Evolutionary conservation across 2,797 vertebrate genomes (phyloP).

Genomic region (Gallinago stenura): DNA sequence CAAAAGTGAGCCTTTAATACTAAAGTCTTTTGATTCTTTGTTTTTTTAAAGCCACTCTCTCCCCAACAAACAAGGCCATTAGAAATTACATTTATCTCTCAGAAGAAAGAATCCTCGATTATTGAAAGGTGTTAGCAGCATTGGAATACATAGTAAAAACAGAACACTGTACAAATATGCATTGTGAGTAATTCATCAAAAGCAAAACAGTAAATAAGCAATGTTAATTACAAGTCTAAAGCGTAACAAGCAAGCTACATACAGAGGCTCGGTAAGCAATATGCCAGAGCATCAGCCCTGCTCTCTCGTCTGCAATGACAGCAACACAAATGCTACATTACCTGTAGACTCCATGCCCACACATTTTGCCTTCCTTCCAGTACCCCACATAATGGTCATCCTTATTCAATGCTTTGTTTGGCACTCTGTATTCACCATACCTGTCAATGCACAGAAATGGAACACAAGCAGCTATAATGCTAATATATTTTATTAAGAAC

Average conservation of each 20-base stretch:
- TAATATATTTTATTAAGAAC: background rate
- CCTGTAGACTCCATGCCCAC: conserved; percentile 93
- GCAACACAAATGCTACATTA: conserved; percentile 48
- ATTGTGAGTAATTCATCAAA: background rate
- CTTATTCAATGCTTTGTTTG: conserved; percentile 88
- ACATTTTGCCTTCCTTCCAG: conserved; percentile 97
- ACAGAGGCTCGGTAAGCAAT: background rate
- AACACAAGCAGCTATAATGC: background rate
- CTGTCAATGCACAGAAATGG: conserved; percentile 71
- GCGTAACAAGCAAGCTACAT: background rate
- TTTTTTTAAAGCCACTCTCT: background rate
- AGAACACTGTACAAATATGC: background rate
- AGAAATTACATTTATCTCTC: background rate
- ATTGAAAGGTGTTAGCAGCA: background rate
- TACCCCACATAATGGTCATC: conserved; percentile 91
- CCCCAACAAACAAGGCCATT: background rate
- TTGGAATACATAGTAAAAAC: background rate
- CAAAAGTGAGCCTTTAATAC: background rate
- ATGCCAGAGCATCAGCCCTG: background rate
- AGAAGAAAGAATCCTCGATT: background rate
- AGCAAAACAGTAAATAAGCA: background rate
- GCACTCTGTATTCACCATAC: conserved; percentile 89
- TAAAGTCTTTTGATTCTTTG: background rate
- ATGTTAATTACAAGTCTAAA: background rate
- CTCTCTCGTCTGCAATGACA: background rate